phyloP scores from a whole-genome alignment of 2,113 vertebrate genomes.

The Marmota flaviventris region DNA sequence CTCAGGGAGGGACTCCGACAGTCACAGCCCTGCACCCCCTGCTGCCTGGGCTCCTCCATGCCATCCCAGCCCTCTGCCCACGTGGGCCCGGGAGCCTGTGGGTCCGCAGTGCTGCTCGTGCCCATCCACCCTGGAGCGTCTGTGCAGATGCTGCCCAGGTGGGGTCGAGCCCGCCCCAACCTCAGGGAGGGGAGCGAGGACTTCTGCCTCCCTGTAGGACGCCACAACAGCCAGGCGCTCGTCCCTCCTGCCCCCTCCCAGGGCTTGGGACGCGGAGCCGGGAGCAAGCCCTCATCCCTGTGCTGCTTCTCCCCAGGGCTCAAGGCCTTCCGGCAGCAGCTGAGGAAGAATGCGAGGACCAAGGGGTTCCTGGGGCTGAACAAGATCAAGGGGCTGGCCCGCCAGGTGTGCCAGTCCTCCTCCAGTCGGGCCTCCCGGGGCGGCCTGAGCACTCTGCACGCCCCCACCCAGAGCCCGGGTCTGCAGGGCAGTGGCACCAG shows the following conservation, averaged over 20 bases:
- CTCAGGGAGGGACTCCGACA: too few species aligned
- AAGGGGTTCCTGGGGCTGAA: constrained; percentile 97
- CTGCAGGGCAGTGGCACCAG: constrained; percentile 79
- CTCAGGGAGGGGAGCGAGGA: background rate
- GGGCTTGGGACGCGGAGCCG: background rate
- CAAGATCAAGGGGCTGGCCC: constrained; percentile 96
- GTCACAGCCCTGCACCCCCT: too few species aligned
- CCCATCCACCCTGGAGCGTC: background rate
- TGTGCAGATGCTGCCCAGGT: background rate
- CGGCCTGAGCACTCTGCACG: constrained; percentile 88
- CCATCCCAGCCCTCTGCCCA: background rate
- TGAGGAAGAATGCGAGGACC: constrained; percentile 95
- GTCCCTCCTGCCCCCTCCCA: background rate
- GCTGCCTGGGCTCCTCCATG: too few species aligned
- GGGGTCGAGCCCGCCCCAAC: too few species aligned
- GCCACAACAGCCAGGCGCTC: accelerated
- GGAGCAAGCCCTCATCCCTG: background rate
- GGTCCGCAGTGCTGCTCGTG: accelerated
- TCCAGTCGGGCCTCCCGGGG: constrained; percentile 90
- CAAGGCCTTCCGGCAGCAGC: constrained; percentile 97
- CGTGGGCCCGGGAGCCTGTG: background rate
- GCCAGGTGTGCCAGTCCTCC: constrained; percentile 91
- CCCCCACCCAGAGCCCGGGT: constrained; percentile 83
- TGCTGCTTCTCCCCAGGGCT: constrained; percentile 89
- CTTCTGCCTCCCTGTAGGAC: background rate